Evolutionary conservation across 2,797 vertebrate genomes (phyloP).

Genomic region (Brachymystax lenok): DNA sequence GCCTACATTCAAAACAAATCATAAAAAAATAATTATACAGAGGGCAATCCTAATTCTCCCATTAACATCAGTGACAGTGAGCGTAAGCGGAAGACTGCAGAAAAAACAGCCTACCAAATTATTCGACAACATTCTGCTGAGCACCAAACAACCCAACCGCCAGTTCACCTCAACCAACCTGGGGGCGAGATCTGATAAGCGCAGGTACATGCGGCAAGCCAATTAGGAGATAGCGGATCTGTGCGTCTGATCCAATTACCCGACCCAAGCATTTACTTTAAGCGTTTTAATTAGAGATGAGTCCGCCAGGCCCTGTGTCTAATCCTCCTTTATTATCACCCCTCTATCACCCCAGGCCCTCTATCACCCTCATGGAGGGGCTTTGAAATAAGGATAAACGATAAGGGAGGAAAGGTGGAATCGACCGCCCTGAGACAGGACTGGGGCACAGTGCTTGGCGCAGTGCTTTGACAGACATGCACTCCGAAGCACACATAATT

Average conservation of each 20-base stretch:
- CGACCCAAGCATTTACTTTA: conserved; percentile 76
- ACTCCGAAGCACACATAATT: not conserved
- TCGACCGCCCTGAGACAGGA: conserved; percentile 47
- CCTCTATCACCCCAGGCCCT: conserved; percentile 44
- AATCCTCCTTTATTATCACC: conserved; percentile 65
- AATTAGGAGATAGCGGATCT: conserved; percentile 76
- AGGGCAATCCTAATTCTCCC: not conserved
- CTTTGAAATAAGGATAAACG: conserved; percentile 58
- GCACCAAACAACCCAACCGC: conserved; percentile 16
- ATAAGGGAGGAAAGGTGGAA: conserved; percentile 55
- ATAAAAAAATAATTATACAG: not conserved
- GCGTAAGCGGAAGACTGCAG: not conserved
- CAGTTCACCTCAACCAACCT: conserved; percentile 49
- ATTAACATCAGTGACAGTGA: not conserved
- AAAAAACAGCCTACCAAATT: conserved; percentile 16
- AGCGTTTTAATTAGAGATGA: conserved; percentile 78
- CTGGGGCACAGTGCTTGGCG: not conserved
- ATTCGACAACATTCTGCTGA: conserved; percentile 43
- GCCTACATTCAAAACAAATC: not conserved
- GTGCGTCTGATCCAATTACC: conserved; percentile 74
- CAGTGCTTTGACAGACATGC: not conserved
- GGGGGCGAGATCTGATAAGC: conserved; percentile 65
- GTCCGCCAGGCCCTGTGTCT: conserved; percentile 59
- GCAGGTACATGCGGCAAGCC: conserved; percentile 65
- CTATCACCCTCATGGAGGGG: conserved; percentile 58